Base-by-base conservation (phyloP, 2,113 vertebrate species). In the Daboia siamensis region DNA sequence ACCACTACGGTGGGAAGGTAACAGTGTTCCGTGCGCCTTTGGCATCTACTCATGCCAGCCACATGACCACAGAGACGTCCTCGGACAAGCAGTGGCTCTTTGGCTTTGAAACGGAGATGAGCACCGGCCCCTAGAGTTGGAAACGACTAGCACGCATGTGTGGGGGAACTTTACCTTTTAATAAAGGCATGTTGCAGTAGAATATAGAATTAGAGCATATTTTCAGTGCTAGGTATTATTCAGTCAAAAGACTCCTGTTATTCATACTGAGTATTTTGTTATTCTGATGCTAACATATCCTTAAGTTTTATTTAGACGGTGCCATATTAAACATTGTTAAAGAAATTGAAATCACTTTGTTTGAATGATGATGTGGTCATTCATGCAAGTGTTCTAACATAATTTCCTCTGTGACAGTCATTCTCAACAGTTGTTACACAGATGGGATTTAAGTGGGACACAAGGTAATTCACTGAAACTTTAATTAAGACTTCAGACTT, bases 261-360 rank as follows among this genome's bases (percentile, higher is more conserved):
- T 55, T 74, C 64, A 80, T 44, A 80, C 15, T 0, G 15, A 80
- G 24, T 5, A 74, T 29, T 88, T 88, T n/a, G 29, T 52, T 48
- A 13, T 93, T 93, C 52, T 90, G 86, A 86, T 94, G 92, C 92
- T 69, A 92, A 92, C 56, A 24, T 93, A 6, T 57, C 52, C 87
- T 91, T 85, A 91, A 89, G 89, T 86, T 80, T 80, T 44, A 86
- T 92, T 91, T 87, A 52, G 48, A 9, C 21, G 9, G n/a, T 92
- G 57, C 33, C 21, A 48, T 57, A 87, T 74, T 87, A 80, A 21
- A 69, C 21, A 93, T 48, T 11, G 0, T 3, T 54, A 55, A 91
- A 44, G 33, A 20, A n/a, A 5, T 23, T 87, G 8, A 87, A 55
- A 39, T 57, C 85, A n/a, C 0, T 1, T 26, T 56, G 23, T 84